Evolutionary conservation across 2,797 vertebrate species (phyloP), one percentile per base, ranked within the genome.

Genomic region (Leontocebus nigricollis): DNA sequence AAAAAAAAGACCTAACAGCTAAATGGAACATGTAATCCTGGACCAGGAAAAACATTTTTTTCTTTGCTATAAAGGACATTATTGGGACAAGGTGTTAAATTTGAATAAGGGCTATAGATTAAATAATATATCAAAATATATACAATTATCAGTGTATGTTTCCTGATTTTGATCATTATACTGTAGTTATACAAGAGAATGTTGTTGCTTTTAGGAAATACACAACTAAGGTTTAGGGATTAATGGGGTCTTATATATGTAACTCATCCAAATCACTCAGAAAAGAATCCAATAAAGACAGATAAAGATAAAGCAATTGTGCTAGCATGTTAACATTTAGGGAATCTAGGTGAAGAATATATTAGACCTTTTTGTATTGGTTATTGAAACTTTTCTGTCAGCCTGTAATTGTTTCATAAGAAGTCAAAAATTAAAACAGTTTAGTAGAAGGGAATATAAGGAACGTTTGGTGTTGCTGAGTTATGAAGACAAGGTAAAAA

Each of bases 141-240:
- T 6, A 75, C 24, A 52, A 52, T 39, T 73, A 59, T 89, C 41
- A 26, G 33, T 70, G 10, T 50, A 39, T 48, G 39, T 48, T 77
- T 59, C n/a, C 39, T 70, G 30, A 48, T 77, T 89, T 70, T 70
- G 59, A 80, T 46, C 15, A 55, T 14, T 39, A 41, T 88, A 39
- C 50, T 55, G 20, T 77, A 33, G 41, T 88, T 61, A 24, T 46
- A 41, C 36, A 87, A 88, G 50, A 88, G 50, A 84, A 44, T 61
- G 30, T 84, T 72, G 41, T 92, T 73, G 9, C 61, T 92, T 92
- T 77, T 59, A 61, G 59, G 44, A 92, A 95, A 95, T 39, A 50
- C 4, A 59, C 44, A 87, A 33, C 57, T 85, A 81, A 70, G 46
- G 48, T 41, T 75, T 70, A 90, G 33, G 41, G 72, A 77, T 83